Evolutionary conservation across 2,797 vertebrate genomes (phyloP).

Genomic region (Tragopan temminckii): DNA sequence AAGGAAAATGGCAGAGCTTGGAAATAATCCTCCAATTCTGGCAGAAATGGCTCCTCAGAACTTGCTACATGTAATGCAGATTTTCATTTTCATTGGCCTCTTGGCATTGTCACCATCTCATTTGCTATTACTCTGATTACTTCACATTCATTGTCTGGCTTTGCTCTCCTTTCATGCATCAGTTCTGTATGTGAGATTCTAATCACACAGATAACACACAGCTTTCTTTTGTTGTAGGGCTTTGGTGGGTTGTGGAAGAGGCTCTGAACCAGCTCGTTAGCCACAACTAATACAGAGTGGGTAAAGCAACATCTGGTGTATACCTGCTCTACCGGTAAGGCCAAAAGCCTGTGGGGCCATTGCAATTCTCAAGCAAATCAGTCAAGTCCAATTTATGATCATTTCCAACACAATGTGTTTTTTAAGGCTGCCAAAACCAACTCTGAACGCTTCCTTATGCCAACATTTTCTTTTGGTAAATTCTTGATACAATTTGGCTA

Average conservation of each 20-base stretch:
- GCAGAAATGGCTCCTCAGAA: background rate
- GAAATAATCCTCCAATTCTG: background rate
- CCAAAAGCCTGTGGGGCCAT: background rate
- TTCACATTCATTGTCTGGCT: background rate
- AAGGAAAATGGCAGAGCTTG: background rate
- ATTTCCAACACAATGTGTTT: background rate
- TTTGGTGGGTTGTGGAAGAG: background rate
- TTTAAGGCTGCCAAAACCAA: background rate
- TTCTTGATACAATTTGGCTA: background rate
- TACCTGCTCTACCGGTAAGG: background rate
- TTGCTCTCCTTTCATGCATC: background rate
- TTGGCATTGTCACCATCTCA: background rate
- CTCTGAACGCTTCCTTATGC: background rate
- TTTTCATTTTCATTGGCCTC: background rate
- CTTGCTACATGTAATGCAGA: background rate
- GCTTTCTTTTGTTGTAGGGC: background rate
- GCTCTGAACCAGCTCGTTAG: background rate
- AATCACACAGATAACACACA: background rate
- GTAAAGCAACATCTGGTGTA: background rate
- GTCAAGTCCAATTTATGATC: background rate
- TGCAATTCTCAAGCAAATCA: background rate
- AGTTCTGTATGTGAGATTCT: background rate
- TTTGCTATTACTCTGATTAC: background rate
- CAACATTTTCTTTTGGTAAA: background rate
- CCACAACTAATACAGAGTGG: background rate